Evolutionary conservation across 1,140 invertebrate genomes (phyloP).

Genomic region (Pollicipes pollicipes): DNA sequence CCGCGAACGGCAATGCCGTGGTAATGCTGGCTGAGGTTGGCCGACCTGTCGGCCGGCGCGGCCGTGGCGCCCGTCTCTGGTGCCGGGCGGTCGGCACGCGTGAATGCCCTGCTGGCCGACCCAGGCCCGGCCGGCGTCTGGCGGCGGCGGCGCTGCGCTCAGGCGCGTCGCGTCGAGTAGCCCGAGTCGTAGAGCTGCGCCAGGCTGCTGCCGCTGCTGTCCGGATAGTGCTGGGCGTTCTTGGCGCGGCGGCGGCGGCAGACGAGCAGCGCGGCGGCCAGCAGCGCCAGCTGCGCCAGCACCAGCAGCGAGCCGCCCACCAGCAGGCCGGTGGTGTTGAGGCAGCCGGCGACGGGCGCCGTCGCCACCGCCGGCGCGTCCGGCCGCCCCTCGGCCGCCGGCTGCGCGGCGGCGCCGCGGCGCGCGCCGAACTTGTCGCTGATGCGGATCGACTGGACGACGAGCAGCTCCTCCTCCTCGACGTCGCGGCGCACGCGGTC

Average conservation of each 20-base stretch:
- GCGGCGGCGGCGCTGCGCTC: neutral
- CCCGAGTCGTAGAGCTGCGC: slow-evolving; percentile 71
- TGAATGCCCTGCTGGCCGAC: too few relatives aligned
- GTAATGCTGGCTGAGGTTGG: too few relatives aligned
- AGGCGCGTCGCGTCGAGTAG: slow-evolving; percentile 60
- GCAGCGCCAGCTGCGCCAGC: slow-evolving; percentile 57
- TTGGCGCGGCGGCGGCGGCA: slow-evolving; percentile 49
- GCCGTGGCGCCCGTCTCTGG: too few relatives aligned
- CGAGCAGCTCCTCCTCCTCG: slow-evolving; percentile 51
- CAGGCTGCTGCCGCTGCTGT: slow-evolving; percentile 49
- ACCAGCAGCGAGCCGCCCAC: slow-evolving; percentile 64
- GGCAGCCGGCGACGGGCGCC: slow-evolving; percentile 30
- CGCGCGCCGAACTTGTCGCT: slow-evolving; percentile 62
- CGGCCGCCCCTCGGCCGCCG: neutral
- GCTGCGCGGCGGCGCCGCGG: slow-evolving; percentile 8
- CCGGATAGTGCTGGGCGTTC: slow-evolving; percentile 31
- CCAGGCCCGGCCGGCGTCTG: too few relatives aligned
- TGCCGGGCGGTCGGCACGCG: too few relatives aligned
- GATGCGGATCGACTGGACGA: slow-evolving; percentile 79
- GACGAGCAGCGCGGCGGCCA: slow-evolving; percentile 62
- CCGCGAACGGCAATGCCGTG: too few relatives aligned
- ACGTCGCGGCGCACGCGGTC: neutral
- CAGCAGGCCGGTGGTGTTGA: slow-evolving; percentile 56
- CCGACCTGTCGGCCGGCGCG: too few relatives aligned
- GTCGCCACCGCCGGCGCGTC: slow-evolving; percentile 24